These are phyloP conservation scores for Solenopsis fugax DNA, from an alignment of 1,140 invertebrate genomes.

Conservation along the genomic window DNA sequence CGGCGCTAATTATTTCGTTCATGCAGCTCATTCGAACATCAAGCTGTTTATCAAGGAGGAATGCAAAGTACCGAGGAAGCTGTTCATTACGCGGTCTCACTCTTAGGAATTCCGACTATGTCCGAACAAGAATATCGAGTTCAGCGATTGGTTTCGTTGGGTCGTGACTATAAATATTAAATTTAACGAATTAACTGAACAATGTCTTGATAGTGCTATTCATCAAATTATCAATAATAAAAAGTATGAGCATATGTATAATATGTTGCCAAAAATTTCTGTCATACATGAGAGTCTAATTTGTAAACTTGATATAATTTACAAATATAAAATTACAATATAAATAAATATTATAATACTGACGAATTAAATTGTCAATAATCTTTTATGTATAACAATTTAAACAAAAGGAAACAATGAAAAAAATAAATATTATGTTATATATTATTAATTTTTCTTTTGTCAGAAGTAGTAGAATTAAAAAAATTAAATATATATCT, in stretches of 20 bases:
- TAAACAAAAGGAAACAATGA: neutral
- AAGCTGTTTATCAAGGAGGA: constrained; percentile 87
- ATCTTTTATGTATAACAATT: neutral
- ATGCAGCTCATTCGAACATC: constrained; percentile 82
- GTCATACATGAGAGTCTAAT: too few relatives aligned
- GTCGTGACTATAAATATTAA: constrained; percentile 65
- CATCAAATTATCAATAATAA: constrained; percentile 67
- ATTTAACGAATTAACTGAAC: constrained; percentile 51
- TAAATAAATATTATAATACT: too few relatives aligned
- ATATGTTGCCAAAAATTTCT: neutral
- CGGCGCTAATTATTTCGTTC: neutral
- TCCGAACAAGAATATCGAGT: constrained; percentile 74
- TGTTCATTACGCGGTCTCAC: constrained; percentile 83
- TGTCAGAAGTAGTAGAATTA: neutral
- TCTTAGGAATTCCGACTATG: constrained; percentile 84
- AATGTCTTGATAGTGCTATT: constrained; percentile 56
- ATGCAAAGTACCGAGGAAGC: constrained; percentile 85
- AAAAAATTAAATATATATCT: neutral
- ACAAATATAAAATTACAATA: too few relatives aligned
- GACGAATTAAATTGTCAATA: too few relatives aligned
- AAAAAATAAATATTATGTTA: neutral
- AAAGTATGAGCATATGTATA: constrained; percentile 48
- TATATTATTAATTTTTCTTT: neutral
- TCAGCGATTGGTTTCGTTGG: constrained; percentile 62
- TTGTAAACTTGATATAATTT: too few relatives aligned